Evolutionary conservation across 2,113 vertebrate genomes (phyloP), one percentile per base, ranked within the genome.

Genomic region (Nymphicus hollandicus): DNA sequence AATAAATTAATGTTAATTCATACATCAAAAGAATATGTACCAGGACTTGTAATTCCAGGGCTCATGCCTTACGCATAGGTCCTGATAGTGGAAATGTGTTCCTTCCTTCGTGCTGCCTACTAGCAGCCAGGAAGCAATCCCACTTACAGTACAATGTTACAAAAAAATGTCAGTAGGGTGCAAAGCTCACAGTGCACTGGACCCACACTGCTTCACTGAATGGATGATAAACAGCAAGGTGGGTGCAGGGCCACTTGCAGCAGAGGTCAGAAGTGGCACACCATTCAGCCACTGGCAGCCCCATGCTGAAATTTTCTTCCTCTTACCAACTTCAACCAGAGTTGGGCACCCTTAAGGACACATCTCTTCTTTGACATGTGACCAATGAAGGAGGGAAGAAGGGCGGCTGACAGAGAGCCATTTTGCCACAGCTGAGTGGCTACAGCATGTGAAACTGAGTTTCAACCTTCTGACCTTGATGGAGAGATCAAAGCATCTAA

Each of bases 341-440:
- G 22, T 33, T 29, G 52, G 71, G 46, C n/a, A 31, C 46, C 43
- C 43, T 17, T 29, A 28, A 43, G 14, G 56, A 53, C 44, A 11
- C 4, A 2, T 52, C 10, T 68, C 18, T 72, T 80, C 20, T 64
- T 77, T 33, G 22, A 41, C 35, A 11, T 5, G 17, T 11, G 13
- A 41, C 14, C 1, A 3, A 17, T 56, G 43, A 79, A 87, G 13
- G 31, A 71, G 14, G 19, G 16, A 65, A 53, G 17, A 65, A 53
- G 1, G 1, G 14, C 23, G 44, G n/a, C 18, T 0, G 1, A 22
- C 44, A 22, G 16, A 11, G 23, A 35, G 27, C 7, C 49, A 22
- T 29, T 81, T 46, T 5, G 17, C 23, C 55, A 60, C 4, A 71
- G 70, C 28, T 33, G 37, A 77, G 35, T 14, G 14, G 24, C 29